A percentile compares a stretch with the other conserved stretches of the same genome.
These are phyloP conservation scores for Aplodontia rufa DNA, from an alignment of 2,113 vertebrate species.

Conservation along the genomic window DNA sequence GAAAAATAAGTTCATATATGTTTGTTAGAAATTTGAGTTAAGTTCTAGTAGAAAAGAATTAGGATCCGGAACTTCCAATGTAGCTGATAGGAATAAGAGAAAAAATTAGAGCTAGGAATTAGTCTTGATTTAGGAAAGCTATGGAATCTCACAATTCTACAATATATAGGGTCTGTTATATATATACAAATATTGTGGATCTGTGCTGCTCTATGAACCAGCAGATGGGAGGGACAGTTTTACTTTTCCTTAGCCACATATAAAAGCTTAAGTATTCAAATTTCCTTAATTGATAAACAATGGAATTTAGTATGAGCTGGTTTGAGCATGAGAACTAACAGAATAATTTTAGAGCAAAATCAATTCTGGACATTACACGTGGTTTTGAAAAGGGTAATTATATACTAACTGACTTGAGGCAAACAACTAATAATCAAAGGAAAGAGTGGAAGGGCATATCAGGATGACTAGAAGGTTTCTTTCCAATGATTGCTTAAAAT, in stretches of 20 bases:
- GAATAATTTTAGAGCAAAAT: conserved; percentile 10
- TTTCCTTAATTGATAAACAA: neutral
- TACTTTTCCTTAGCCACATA: neutral
- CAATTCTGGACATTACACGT: neutral
- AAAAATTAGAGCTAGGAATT: neutral
- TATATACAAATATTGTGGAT: neutral
- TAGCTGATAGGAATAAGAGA: neutral
- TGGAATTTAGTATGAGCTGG: neutral
- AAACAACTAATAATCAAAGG: conserved; percentile 9
- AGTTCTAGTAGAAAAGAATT: neutral
- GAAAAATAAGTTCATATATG: neutral
- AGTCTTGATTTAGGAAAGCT: neutral
- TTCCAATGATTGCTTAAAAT: conserved; percentile 23
- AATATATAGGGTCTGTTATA: neutral
- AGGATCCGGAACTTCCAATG: neutral
- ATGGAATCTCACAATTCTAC: neutral
- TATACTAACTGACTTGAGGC: neutral
- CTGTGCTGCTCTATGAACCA: neutral
- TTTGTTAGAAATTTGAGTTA: neutral
- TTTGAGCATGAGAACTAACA: neutral
- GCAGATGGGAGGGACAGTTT: neutral
- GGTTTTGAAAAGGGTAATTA: neutral
- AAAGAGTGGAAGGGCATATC: neutral
- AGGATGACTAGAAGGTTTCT: neutral
- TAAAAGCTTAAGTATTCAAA: neutral